These are phyloP conservation scores for Podargus strigoides DNA, from an alignment of 2,797 vertebrate species.

Conservation along the genomic window DNA sequence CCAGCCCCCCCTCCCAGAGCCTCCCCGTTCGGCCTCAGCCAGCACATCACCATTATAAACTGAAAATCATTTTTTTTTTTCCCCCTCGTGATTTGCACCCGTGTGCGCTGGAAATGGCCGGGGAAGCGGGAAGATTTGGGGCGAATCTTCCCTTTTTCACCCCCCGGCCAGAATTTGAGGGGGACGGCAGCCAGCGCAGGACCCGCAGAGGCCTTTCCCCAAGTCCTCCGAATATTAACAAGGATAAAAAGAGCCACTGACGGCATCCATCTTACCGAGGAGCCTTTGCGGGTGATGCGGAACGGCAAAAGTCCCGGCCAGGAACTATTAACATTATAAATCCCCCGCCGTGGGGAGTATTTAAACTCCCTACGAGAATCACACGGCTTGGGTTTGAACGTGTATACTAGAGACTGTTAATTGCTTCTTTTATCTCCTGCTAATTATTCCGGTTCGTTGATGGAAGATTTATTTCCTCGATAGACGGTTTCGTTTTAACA, in stretches of 20 bases:
- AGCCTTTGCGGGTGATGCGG: not conserved
- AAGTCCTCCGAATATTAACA: not conserved
- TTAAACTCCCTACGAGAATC: not conserved
- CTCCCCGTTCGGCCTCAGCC: not conserved
- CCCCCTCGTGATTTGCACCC: not conserved
- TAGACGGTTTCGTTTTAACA: not conserved
- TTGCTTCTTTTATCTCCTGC: not conserved
- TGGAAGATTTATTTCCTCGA: not conserved
- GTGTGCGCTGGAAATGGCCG: rapidly evolving
- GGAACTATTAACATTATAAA: not conserved
- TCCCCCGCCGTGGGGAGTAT: no score
- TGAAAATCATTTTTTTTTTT: not conserved
- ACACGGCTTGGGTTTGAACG: not conserved
- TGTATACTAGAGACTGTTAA: not conserved
- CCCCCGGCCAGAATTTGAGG: not conserved
- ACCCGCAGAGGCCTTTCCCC: not conserved
- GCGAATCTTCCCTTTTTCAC: not conserved
- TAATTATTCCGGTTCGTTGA: not conserved
- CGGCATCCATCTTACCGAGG: not conserved
- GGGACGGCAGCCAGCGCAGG: not conserved
- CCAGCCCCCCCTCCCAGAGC: not conserved
- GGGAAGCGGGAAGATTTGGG: not conserved
- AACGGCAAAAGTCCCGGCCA: no score
- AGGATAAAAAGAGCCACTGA: not conserved
- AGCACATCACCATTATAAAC: no score